phyloP scores from a whole-genome alignment of 2,888 invertebrate species.

The Strigamia crassipes region DNA sequence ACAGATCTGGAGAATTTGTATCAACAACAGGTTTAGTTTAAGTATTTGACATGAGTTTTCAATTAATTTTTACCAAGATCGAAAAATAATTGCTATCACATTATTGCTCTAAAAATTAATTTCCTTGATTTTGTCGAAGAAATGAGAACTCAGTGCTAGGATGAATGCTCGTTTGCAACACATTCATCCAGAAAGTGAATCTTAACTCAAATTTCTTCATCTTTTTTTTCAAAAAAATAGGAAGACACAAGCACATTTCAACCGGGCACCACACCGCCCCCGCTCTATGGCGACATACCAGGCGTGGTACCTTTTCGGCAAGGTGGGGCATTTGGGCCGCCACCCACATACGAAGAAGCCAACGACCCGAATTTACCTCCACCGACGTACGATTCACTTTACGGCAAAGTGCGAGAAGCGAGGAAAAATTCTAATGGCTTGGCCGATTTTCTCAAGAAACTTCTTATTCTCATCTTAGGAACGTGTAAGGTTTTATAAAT shows the following conservation, averaged over 20 bases:
- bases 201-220: background rate
- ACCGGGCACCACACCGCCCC: conserved; percentile 49
- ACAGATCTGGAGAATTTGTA: conserved; percentile 46
- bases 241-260: conserved; percentile 21
- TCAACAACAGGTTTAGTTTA: conserved; percentile 44
- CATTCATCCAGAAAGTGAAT: background rate
- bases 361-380: conserved; percentile 68
- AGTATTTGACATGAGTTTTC: background rate
- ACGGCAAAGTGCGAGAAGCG: conserved; percentile 68
- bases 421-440: conserved; percentile 67
- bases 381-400: conserved; percentile 71
- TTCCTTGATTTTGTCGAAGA: background rate
- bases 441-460: conserved; percentile 67
- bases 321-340: conserved; percentile 59
- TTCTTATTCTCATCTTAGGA: conserved; percentile 66
- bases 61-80: background rate
- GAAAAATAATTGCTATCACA: background rate
- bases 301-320: conserved; percentile 53
- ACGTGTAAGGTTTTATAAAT: conserved; percentile 64
- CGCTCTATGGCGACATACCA: conserved; percentile 52
- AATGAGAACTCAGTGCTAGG: background rate
- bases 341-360: conserved; percentile 69
- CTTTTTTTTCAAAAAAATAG: background rate
- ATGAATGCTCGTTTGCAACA: background rate
- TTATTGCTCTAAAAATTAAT: background rate